Conservation (phyloP, 2,113 vertebrate genomes). For the Lota lota region DNA sequence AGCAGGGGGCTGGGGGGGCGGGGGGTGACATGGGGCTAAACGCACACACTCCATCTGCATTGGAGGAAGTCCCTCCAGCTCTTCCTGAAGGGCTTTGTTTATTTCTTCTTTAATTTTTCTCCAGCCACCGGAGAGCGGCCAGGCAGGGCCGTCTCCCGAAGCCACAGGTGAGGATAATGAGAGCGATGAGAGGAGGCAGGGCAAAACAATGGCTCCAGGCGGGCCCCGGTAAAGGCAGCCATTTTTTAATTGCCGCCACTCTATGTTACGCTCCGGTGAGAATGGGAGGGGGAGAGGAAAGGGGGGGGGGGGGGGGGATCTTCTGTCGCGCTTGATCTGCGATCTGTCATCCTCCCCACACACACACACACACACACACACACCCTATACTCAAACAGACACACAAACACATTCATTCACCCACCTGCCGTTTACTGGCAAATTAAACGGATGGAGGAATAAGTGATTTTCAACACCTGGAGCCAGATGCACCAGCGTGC, state of each 20-base stretch:
- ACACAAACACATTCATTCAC: conserved; percentile 1
- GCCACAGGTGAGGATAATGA: conserved; percentile 53
- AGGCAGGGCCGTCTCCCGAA: conserved; percentile 29
- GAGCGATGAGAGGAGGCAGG: conserved; percentile 44
- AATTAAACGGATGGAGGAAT: conserved; percentile 55
- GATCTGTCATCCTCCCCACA: conserved; percentile 17
- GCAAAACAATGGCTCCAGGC: conserved; percentile 47
- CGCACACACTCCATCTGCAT: conserved; percentile 44
- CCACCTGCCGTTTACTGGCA: conserved; percentile 17
- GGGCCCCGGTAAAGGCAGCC: conserved; percentile 40
- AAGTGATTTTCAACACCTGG: conserved; percentile 16
- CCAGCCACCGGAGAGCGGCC: conserved; percentile 27
- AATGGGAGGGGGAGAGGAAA: too few species aligned
- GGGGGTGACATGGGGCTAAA: conserved; percentile 50
- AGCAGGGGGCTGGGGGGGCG: conserved; percentile 41
- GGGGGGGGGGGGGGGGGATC: conserved; percentile 9
- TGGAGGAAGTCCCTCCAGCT: conserved; percentile 10
- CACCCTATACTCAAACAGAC: too few species aligned
- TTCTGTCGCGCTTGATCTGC: conserved; percentile 50
- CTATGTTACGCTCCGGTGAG: conserved; percentile 26
- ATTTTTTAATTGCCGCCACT: conserved; percentile 57
- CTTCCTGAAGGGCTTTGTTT: neutral
- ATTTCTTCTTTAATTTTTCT: neutral
- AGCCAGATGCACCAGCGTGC: too few species aligned
- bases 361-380: too few species aligned